A percentile compares a stretch with the other conserved stretches of the same genome.
phyloP scores from a whole-genome alignment of 2,113 vertebrate species.

The Apaloderma vittatum region DNA sequence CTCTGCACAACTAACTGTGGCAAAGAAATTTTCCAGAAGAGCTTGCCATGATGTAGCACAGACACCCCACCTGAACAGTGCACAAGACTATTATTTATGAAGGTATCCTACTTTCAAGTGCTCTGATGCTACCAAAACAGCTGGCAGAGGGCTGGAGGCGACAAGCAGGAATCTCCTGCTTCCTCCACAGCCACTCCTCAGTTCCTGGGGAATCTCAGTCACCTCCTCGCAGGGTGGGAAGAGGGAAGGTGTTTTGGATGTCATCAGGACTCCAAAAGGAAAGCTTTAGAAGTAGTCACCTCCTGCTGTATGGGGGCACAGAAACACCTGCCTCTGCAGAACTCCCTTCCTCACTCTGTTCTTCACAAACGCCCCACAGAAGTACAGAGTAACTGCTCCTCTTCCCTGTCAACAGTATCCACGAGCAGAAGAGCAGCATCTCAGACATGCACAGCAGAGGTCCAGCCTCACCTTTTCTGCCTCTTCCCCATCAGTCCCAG shows the following conservation, averaged over 20 bases:
- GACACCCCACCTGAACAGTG: not conserved
- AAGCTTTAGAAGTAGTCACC: not conserved
- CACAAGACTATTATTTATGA: not conserved
- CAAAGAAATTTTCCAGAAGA: not conserved
- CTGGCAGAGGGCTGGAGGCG: not conserved
- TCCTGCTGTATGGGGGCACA: accelerated
- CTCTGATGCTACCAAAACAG: not conserved
- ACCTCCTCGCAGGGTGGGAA: not conserved
- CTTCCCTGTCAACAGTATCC: not conserved
- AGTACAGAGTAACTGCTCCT: not conserved
- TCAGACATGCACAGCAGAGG: not conserved
- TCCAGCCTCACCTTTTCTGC: not conserved
- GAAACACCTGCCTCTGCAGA: accelerated
- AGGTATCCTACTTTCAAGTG: not conserved
- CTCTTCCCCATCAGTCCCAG: not conserved
- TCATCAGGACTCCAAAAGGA: not conserved
- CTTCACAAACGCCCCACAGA: not conserved
- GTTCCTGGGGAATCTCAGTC: not conserved
- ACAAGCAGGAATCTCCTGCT: not conserved
- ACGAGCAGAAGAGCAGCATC: not conserved
- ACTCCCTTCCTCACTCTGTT: not conserved
- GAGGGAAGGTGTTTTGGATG: not conserved
- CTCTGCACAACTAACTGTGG: not conserved
- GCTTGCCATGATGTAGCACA: not conserved
- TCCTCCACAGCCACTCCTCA: not conserved